Conservation (phyloP, 2,888 invertebrate species). For the Ormyrus thymus region DNA sequence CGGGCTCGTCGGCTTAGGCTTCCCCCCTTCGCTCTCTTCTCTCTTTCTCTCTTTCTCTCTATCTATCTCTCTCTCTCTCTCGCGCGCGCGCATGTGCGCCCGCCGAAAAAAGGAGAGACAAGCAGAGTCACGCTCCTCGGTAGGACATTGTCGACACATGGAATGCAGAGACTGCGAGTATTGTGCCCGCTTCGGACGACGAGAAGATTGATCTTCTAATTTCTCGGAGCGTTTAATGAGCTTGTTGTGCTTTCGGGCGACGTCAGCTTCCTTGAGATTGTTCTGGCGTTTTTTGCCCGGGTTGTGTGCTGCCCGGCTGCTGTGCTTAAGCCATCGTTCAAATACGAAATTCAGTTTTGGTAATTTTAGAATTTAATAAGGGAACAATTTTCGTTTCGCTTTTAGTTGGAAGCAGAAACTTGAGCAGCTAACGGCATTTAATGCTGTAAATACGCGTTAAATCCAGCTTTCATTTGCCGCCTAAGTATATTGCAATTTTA, state of each 20-base stretch:
- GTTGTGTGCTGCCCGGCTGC: too few species aligned
- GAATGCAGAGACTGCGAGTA: constrained; percentile 41
- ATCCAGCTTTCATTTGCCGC: too few species aligned
- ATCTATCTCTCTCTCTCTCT: constrained; percentile 4
- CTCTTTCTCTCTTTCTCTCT: constrained; percentile 15
- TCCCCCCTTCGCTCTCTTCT: constrained; percentile 6
- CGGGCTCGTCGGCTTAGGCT: constrained; percentile 2
- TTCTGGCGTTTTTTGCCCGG: background rate
- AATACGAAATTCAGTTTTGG: too few species aligned
- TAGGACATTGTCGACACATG: constrained; percentile 51
- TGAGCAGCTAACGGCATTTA: too few species aligned
- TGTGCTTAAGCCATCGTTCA: too few species aligned
- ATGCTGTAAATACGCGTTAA: too few species aligned
- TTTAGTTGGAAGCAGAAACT: too few species aligned
- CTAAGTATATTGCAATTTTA: too few species aligned
- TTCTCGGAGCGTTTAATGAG: constrained; percentile 41
- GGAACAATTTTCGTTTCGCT: too few species aligned
- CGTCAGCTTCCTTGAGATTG: too few species aligned
- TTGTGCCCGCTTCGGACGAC: constrained; percentile 4
- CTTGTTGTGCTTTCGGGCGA: constrained; percentile 4
- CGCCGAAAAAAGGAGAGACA: constrained; percentile 24
- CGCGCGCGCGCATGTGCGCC: constrained; percentile 25
- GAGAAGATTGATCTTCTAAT: constrained; percentile 37
- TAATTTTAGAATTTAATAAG: too few species aligned
- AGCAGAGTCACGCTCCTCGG: constrained; percentile 18